Conservation (phyloP, 1,140 invertebrate species). For the Trypoxylus dichotomus region DNA sequence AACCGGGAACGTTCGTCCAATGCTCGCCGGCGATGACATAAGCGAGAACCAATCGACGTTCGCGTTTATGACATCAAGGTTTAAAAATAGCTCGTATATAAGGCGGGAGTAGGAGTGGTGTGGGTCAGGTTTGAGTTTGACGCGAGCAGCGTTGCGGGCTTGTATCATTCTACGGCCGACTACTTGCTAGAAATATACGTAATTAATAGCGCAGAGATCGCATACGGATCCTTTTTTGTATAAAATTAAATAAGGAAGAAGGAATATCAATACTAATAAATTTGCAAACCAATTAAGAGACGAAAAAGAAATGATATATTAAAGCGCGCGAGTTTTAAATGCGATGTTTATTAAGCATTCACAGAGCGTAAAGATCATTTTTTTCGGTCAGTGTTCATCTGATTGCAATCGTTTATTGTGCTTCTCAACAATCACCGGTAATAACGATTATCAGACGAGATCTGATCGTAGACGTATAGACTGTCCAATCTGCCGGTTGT, state of each 20-base stretch:
- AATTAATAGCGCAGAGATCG: not conserved
- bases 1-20: not conserved
- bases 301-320: too few relatives aligned
- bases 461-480: not conserved
- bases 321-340: not conserved
- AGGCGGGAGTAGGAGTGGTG: not conserved
- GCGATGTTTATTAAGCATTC: slow-evolving; percentile 11
- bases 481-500: not conserved
- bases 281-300: not conserved
- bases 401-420: not conserved
- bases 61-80: slow-evolving; percentile 1
- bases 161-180: not conserved
- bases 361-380: not conserved
- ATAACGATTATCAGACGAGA: not conserved
- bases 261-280: not conserved
- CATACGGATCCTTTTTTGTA: not conserved
- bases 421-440: not conserved
- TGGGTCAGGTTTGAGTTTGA: slow-evolving; percentile 20
- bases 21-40: not conserved
- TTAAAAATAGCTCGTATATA: slow-evolving; percentile 26
- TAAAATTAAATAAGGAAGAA: not conserved
- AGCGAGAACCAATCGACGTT: not conserved
- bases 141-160: not conserved
- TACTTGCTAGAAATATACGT: not conserved
- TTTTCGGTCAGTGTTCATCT: slow-evolving; percentile 5